Evolutionary conservation across 2,888 invertebrate genomes (phyloP), one percentile per base, ranked within the genome.

Genomic region (Drosophila algonquin): DNA sequence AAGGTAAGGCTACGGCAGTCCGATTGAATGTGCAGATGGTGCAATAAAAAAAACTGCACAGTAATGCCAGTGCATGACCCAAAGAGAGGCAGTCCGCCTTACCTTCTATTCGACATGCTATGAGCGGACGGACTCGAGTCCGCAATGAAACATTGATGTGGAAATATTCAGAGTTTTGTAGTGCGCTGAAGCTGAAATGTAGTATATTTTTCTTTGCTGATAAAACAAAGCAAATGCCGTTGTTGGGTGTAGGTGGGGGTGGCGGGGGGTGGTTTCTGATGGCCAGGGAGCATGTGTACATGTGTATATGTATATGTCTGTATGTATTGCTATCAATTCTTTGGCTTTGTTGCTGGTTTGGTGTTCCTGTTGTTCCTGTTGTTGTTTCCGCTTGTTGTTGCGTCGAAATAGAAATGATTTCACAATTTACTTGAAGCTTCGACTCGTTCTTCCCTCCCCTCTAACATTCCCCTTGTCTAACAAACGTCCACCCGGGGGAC

Each of bases 361-460:
- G 27, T 78, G 46, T 52, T 62, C 35, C 44, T 53, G 40, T 61
- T 71, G 73, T 59, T 70, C 68, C 60, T 75, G 54, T 70, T 65
- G 74, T 63, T 76, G 77, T 60, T 81, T 79, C 75, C 75, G 82
- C 65, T 75, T 83, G 81, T 76, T 83, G 71, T 81, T 75, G 75
- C 69, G 76, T 85, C 73, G 82, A 86, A 86, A 88, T 88, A 88
- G 81, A 87, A 86, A 86, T 86, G 88, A 86, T 86, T 86, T 86
- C 86, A 86, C 89, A 87, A 80, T 75, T 73, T 70, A 70, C 71
- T 75, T 67, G 35, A 51, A 67, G 67, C 67, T 51, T 54, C 50
- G 60, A 61, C 54, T 50, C 46, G 44, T 46, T 46, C 53, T 70
- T 55, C 45, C 54, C 54, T 72, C 72, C 45, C 54, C 54, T 72